These are phyloP conservation scores for Noctua fimbriata DNA, from an alignment of 2,888 invertebrate species.

Conservation along the genomic window DNA sequence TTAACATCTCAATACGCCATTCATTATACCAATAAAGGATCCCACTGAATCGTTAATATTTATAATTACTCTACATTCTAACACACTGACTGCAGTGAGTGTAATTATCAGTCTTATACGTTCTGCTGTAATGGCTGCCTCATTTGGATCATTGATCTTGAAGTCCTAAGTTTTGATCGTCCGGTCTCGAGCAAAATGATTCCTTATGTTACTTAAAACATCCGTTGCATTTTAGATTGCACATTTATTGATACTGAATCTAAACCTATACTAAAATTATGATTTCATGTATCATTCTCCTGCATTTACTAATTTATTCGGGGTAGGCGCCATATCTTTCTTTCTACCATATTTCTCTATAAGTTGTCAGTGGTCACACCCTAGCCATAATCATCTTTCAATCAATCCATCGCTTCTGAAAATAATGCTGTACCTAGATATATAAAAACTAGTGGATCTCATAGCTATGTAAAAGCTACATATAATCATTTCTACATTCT, in stretches of 20 bases:
- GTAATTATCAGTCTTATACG: slow-evolving; percentile 43
- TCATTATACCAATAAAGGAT: slow-evolving; percentile 57
- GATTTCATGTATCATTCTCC: background rate
- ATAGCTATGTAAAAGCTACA: slow-evolving; percentile 28
- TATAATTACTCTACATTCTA: slow-evolving; percentile 63
- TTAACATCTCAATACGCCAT: slow-evolving; percentile 64
- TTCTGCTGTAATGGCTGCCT: slow-evolving; percentile 45
- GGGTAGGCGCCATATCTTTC: background rate
- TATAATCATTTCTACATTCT: slow-evolving; percentile 43
- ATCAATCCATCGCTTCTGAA: background rate
- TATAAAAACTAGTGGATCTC: background rate
- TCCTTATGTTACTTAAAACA: background rate
- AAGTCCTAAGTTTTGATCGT: slow-evolving; percentile 22
- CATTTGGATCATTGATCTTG: slow-evolving; percentile 46
- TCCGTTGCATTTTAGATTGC: slow-evolving; percentile 8
- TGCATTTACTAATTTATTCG: background rate
- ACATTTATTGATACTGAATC: background rate
- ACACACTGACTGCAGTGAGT: slow-evolving; percentile 44
- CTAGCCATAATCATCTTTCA: background rate
- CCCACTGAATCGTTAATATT: slow-evolving; percentile 59
- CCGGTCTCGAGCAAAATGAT: background rate
- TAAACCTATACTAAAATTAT: background rate
- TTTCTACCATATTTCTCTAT: background rate
- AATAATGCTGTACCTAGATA: background rate
- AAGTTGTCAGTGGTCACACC: background rate